phyloP scores from a whole-genome alignment of 2,888 invertebrate species.

The Eupithecia inturbata region DNA sequence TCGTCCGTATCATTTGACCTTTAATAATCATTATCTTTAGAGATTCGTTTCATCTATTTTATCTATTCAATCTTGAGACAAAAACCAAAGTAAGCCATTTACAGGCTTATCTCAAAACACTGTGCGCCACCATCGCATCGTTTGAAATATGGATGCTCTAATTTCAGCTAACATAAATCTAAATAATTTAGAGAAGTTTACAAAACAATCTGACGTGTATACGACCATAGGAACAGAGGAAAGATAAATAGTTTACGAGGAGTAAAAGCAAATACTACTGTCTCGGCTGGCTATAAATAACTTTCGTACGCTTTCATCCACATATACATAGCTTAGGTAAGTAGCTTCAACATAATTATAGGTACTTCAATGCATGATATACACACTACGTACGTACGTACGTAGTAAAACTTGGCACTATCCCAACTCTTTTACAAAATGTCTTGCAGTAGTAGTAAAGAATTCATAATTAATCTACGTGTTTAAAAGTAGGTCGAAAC shows the following conservation, averaged over 20 bases:
- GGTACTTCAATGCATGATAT: slow-evolving; percentile 39
- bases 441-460: slow-evolving; percentile 61
- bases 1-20: not conserved
- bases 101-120: not conserved
- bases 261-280: slow-evolving; percentile 41
- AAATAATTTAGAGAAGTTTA: slow-evolving; percentile 25
- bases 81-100: not conserved
- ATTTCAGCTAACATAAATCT: slow-evolving; percentile 26
- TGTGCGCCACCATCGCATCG: not conserved
- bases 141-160: not conserved
- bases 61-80: not conserved
- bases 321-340: not conserved
- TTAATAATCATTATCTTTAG: not conserved
- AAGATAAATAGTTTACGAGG: slow-evolving; percentile 32
- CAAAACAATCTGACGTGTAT: slow-evolving; percentile 34
- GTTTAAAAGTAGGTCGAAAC: slow-evolving; percentile 61
- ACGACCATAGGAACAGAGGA: slow-evolving; percentile 23
- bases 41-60: not conserved
- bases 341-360: not conserved
- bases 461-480: slow-evolving; percentile 65
- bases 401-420: slow-evolving; percentile 55
- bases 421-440: slow-evolving; percentile 65
- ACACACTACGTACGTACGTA: not conserved
- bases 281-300: slow-evolving; percentile 40
- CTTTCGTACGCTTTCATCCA: slow-evolving; percentile 42